A percentile compares a stretch with the other conserved stretches of the same genome.
Conservation (phyloP, 2,113 vertebrate species). For the Eira barbara region DNA sequence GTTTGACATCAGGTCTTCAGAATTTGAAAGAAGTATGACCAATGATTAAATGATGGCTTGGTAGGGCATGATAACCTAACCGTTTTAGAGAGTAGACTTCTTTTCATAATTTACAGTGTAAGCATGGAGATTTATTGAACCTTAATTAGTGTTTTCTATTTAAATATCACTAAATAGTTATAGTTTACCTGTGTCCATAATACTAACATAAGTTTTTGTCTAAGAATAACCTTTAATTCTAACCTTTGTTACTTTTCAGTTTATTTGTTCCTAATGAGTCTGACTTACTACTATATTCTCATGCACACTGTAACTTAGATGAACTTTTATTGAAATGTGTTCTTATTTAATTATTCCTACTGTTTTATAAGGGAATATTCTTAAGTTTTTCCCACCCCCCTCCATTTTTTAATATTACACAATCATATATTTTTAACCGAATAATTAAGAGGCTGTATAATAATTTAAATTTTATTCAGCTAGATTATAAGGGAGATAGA, state of each 20-base stretch:
- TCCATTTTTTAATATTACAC: not conserved
- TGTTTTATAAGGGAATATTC: not conserved
- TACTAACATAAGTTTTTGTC: not conserved
- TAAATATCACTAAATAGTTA: not conserved
- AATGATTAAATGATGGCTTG: not conserved
- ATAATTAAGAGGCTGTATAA: not conserved
- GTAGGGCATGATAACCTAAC: not conserved
- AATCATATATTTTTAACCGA: not conserved
- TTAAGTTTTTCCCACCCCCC: not conserved
- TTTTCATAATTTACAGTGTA: not conserved
- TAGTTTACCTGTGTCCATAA: not conserved
- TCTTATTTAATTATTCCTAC: not conserved
- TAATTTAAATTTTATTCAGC: conserved; percentile 37
- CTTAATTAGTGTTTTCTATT: not conserved
- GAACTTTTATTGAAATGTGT: not conserved
- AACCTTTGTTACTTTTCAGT: not conserved
- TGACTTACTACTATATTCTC: not conserved
- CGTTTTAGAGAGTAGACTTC: not conserved
- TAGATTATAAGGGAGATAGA: not conserved
- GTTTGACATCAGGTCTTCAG: not conserved
- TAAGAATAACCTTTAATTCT: not conserved
- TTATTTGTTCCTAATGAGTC: conserved; percentile 31
- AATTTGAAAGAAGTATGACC: not conserved
- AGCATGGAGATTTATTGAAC: not conserved
- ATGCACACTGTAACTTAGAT: not conserved